Evolutionary conservation across 2,888 invertebrate genomes (phyloP).

Genomic region (Celastrina argiolus): DNA sequence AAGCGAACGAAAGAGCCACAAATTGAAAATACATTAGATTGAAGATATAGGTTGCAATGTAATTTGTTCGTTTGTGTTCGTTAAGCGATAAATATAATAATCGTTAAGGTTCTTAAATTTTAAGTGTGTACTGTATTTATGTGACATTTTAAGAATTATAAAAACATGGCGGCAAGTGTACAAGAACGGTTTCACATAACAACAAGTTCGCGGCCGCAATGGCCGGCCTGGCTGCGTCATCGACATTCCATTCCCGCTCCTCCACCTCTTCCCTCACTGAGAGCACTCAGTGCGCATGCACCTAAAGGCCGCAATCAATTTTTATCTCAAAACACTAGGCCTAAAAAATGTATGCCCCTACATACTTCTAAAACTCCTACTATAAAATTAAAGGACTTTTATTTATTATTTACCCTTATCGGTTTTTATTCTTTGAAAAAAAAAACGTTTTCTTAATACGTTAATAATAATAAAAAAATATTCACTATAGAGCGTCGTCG

Average conservation of each 20-base stretch:
- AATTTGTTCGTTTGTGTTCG: slow-evolving; percentile 22
- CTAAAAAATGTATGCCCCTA: neutral
- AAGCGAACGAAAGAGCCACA: too few relatives aligned
- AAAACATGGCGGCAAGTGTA: slow-evolving; percentile 44
- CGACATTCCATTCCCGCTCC: slow-evolving; percentile 68
- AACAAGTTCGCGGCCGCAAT: slow-evolving; percentile 64
- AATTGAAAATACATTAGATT: too few relatives aligned
- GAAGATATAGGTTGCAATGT: neutral
- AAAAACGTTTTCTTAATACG: neutral
- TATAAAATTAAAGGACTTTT: neutral
- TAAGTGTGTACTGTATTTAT: slow-evolving; percentile 1
- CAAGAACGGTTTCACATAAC: slow-evolving; percentile 69
- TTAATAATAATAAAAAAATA: too few relatives aligned
- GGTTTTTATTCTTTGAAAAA: neutral
- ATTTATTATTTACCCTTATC: too few relatives aligned
- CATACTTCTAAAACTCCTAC: neutral
- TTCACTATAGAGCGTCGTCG: too few relatives aligned
- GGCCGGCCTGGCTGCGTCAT: slow-evolving; percentile 66
- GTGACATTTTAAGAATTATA: neutral
- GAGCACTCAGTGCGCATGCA: slow-evolving; percentile 68
- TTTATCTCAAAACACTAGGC: slow-evolving; percentile 36
- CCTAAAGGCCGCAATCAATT: slow-evolving; percentile 43
- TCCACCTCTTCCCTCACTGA: slow-evolving; percentile 42
- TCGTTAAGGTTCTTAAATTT: neutral
- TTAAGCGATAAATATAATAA: neutral